Conservation (phyloP, 2,797 vertebrate species). For the Manis crassicaudata region DNA sequence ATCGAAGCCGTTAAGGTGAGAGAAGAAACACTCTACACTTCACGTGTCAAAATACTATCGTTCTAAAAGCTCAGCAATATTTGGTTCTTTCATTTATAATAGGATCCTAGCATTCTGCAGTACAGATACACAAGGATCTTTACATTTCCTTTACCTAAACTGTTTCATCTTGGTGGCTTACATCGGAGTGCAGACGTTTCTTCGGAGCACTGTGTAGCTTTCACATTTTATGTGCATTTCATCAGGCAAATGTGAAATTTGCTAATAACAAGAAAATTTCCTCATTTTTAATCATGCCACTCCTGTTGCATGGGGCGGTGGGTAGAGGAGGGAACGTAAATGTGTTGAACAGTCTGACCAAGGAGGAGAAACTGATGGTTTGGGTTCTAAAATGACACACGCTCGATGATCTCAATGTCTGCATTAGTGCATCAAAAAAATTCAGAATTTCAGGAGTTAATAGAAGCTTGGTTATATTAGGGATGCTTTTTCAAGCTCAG, state of each 20-base stretch:
- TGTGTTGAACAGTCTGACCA: slow-evolving; percentile 28
- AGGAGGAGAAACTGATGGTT: slow-evolving; percentile 49
- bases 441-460: slow-evolving; percentile 87
- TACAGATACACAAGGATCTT: slow-evolving; percentile 40
- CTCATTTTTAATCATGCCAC: slow-evolving; percentile 79
- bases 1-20: slow-evolving; percentile 41
- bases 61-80: slow-evolving; percentile 67
- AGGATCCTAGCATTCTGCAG: slow-evolving; percentile 51
- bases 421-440: slow-evolving; percentile 66
- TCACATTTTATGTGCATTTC: slow-evolving; percentile 79
- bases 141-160: slow-evolving; percentile 56
- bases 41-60: slow-evolving; percentile 39
- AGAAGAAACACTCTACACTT: slow-evolving; percentile 32
- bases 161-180: slow-evolving; percentile 69
- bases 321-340: not conserved
- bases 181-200: slow-evolving; percentile 65
- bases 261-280: slow-evolving; percentile 80
- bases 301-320: slow-evolving; percentile 78
- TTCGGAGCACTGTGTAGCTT: slow-evolving; percentile 61
- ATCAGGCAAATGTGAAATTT: slow-evolving; percentile 81
- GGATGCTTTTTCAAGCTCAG: slow-evolving; percentile 84
- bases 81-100: slow-evolving; percentile 74
- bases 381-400: slow-evolving; percentile 68
- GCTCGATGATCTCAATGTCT: not conserved
- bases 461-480: slow-evolving; percentile 84